These are phyloP conservation scores for Callyntrura guangdongensis DNA, from an alignment of 2,888 invertebrate genomes.

Conservation along the genomic window DNA sequence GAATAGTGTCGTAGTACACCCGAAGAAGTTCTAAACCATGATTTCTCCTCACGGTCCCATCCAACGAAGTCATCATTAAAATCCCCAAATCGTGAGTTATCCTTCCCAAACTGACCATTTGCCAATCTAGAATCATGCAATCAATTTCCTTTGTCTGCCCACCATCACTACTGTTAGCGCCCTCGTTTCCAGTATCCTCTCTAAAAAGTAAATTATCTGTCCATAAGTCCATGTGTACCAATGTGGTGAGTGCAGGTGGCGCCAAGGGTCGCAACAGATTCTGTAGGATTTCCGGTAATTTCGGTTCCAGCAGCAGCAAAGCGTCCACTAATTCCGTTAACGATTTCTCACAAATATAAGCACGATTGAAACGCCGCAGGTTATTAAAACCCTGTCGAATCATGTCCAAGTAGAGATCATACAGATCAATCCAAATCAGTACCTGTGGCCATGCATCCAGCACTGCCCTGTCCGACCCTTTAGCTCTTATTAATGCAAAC, in stretches of 20 bases:
- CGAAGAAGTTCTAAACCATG: conserved; percentile 80
- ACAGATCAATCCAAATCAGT: conserved; percentile 27
- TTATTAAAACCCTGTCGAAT: conserved; percentile 41
- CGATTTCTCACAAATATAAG: not conserved
- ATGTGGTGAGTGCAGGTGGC: conserved; percentile 52
- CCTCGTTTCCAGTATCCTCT: conserved; percentile 74
- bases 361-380: not conserved
- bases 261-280: conserved; percentile 71
- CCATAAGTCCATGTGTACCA: conserved; percentile 85
- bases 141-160: conserved; percentile 65
- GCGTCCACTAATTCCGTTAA: not conserved
- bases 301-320: conserved; percentile 26
- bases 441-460: conserved; percentile 59
- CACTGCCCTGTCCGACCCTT: not conserved
- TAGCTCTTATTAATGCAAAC: conserved; percentile 77
- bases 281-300: conserved; percentile 20
- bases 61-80: conserved; percentile 84
- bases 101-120: conserved; percentile 84
- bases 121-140: conserved; percentile 85
- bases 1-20: conserved; percentile 83
- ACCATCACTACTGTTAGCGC: too few species aligned
- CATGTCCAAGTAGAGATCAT: conserved; percentile 27
- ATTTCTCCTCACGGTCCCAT: conserved; percentile 78
- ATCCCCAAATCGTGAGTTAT: conserved; percentile 85
- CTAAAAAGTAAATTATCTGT: conserved; percentile 85